Percentiles rank a stretch among this genome's conserved stretches.
Conservation (phyloP, 2,797 vertebrate species). For the Sparidentex hasta region DNA sequence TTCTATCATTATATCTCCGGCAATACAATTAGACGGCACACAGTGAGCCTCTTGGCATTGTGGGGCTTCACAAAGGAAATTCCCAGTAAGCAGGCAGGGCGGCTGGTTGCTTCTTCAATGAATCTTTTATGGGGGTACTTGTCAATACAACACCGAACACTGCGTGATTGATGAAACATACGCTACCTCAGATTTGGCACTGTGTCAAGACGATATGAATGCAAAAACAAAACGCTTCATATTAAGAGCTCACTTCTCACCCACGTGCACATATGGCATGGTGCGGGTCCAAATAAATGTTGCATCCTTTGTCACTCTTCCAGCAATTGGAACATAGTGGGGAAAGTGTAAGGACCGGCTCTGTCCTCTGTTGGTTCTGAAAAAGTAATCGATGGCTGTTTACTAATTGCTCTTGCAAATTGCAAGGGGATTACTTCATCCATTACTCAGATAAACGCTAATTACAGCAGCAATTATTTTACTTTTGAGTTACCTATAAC, state of each 20-base stretch:
- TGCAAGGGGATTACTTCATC: constrained; percentile 42
- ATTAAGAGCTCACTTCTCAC: constrained; percentile 42
- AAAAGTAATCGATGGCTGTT: constrained; percentile 53
- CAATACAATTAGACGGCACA: constrained; percentile 78
- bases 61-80: constrained; percentile 72
- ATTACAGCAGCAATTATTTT: constrained; percentile 38
- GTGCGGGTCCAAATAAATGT: constrained; percentile 32
- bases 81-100: constrained; percentile 64
- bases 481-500: constrained; percentile 26
- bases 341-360: constrained; percentile 29
- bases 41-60: constrained; percentile 69
- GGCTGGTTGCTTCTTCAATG: constrained; percentile 53
- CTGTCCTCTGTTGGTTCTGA: constrained; percentile 36
- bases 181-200: constrained; percentile 25
- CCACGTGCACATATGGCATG: constrained; percentile 28
- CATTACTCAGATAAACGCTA: constrained; percentile 39
- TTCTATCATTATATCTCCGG: constrained; percentile 79
- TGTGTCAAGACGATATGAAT: constrained; percentile 32
- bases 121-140: constrained; percentile 68
- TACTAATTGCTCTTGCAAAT: constrained; percentile 59
- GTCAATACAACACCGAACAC: constrained; percentile 61
- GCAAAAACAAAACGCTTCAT: constrained; percentile 33
- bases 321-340: constrained; percentile 36
- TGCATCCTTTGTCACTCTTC: constrained; percentile 35
- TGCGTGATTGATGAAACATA: constrained; percentile 53